Evolutionary conservation across 2,113 vertebrate genomes (phyloP), one percentile per base, ranked within the genome.

Genomic region (Perognathus longimembris): DNA sequence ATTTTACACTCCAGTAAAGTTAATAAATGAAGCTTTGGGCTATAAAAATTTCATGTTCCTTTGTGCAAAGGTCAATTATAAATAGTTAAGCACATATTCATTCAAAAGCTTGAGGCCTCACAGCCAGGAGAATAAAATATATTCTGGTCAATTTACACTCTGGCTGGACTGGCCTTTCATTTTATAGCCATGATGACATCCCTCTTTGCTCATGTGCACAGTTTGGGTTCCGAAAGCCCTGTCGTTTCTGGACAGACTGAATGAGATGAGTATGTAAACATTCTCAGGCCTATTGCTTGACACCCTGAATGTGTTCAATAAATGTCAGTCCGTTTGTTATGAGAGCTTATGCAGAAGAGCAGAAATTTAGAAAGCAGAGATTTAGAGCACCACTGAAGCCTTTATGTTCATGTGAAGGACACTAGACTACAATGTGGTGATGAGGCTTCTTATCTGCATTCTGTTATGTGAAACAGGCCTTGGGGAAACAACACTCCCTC

Each of bases 41-140:
- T 98, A 98, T 98, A 98, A 98, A 98, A 98, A 97, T 98, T 98
- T 98, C 98, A 98, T 98, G 98, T 98, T 98, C 98, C 95, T 98
- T 97, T 98, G 97, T 98, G 97, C 98, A 98, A 98, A 98, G 98
- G 98, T 98, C 98, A 98, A 98, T 98, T 98, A 98, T 98, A 98
- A 98, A 98, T 98, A 98, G 97, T 98, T 98, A 98, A 98, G 97
- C 96, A 98, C 97, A 98, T 97, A 98, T 97, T 98, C 98, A 98
- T 97, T 95, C 95, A 97, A 96, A 97, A 96, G 95, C 95, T 96
- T 85, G 76, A 94, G 92, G 94, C 94, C 96, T 94, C 73, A 54
- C 85, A 90, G 78, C 74, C 75, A 86, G 94, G 93, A 97, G 91
- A 96, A 96, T 95, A 93, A 97, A 98, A 97, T 93, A 96, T 95